Evolutionary conservation across 64 coral and sea anemone genomes (phyloP), one percentile per base, ranked within the genome.

Genomic region (Astreopora myriophthalma): DNA sequence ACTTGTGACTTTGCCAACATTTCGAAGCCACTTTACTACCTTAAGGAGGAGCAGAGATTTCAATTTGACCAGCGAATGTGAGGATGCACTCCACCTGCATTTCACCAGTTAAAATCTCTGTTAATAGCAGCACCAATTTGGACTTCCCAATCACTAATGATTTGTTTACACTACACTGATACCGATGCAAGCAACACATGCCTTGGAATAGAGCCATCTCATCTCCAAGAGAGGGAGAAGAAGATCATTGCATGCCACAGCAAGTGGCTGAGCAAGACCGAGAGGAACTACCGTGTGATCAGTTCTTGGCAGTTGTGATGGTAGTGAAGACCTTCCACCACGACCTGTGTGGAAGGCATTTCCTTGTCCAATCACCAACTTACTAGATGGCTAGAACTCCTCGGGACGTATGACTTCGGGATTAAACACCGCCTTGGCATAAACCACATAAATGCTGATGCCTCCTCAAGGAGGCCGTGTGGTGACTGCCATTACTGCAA

Each of bases 341-440:
- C 32, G 62, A 78, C 74, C 31, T 89, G 22, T 67, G 61, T 51
- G 73, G 87, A 48, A 76, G 70, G 55, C 49, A 39, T 8, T 89
- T 79, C 24, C 73, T 67, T 0, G 33, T 89, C 6, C 22, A 16
- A 75, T n/a, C n/a, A 60, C 8, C 88, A 90, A 48, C 57, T 90
- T 1, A 61, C 75, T 20, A 79, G 74, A 31, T 90, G 74, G 88
- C 34, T 90, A 2, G 57, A 90, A 36, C 40, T 20, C 26, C 60
- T 90, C n/a, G 35, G 63, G 0, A 48, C 58, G 28, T 80, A 80
- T 24, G 51, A 90, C 7, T 24, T 79, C 0, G 1, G 17, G 1
- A 80, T 80, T 17, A 3, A 55, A 17, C 49, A 55, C 17, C 13
- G 10, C 16, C 17, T 1, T 20, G 49, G 49, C 16, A 55, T 55